Conservation (phyloP, 2,113 vertebrate species). For the Pachypanchax playfairii region DNA sequence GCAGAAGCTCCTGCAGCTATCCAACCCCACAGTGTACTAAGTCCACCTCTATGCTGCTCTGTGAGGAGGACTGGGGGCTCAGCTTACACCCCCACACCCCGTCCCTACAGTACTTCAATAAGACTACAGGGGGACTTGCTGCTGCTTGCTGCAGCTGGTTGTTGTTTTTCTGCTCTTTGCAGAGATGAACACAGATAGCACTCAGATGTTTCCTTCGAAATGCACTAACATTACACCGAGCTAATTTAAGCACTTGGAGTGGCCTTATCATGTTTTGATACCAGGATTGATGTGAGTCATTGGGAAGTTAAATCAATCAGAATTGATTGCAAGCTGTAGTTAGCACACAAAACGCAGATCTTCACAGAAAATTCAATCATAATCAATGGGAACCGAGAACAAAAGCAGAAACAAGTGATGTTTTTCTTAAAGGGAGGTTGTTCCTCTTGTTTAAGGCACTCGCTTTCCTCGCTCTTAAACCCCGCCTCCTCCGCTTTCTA, state of each 20-base stretch:
- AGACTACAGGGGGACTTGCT: slow-evolving; percentile 22
- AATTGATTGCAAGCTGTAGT: slow-evolving; percentile 12
- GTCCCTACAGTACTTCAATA: neutral
- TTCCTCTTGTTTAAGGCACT: slow-evolving; percentile 52
- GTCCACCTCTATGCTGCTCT: slow-evolving; percentile 18
- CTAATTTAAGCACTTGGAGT: neutral
- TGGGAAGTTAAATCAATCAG: neutral
- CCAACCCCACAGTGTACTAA: too few relatives aligned
- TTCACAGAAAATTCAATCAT: slow-evolving; percentile 38
- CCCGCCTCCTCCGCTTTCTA: slow-evolving; percentile 26
- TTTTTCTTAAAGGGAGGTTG: slow-evolving; percentile 61
- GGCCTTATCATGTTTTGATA: neutral
- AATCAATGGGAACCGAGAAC: slow-evolving; percentile 62
- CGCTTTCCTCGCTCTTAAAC: slow-evolving; percentile 23
- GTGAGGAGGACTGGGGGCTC: slow-evolving; percentile 16
- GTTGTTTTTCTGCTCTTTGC: slow-evolving; percentile 33
- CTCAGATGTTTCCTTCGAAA: neutral
- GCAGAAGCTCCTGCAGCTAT: slow-evolving; percentile 54
- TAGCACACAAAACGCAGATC: slow-evolving; percentile 8
- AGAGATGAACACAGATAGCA: slow-evolving; percentile 10
- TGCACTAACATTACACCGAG: neutral
- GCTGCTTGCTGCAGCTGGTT: slow-evolving; percentile 23
- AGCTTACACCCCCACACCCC: neutral
- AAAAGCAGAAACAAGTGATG: slow-evolving; percentile 65
- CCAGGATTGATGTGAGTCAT: slow-evolving; percentile 27